Evolutionary conservation across 2,797 vertebrate species (phyloP), one percentile per base, ranked within the genome.

Genomic region (Coregonus sp.): DNA sequence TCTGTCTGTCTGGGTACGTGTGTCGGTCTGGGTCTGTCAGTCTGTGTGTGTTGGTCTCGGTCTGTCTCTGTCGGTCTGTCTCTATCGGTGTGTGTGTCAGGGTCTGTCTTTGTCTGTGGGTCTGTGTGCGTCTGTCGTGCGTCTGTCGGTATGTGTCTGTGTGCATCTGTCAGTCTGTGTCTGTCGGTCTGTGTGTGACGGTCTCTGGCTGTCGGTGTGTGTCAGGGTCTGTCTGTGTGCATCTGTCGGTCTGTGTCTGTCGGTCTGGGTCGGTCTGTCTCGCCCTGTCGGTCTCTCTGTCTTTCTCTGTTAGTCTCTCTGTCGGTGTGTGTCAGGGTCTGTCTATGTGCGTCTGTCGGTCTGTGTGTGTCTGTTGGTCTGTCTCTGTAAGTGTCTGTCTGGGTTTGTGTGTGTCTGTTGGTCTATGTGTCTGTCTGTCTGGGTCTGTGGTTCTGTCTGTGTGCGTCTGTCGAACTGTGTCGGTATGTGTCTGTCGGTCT

Each of bases 311-410:
- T 12, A 0, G 6, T 51, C 50, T 51, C 2, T 51, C 66, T 68
- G 31, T 33, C 31, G 31, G 31, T 33, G 31, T 33, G 2, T 33
- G 31, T 33, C 31, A 25, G 25, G 1, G 31, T 33, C 31, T 33
- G 31, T 2, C 1, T 33, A 33, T 33, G 31, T 33, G 2, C 3
- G 31, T 33, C 31, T 33, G 15, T 25, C 25, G 3, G 51, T 12
- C 15, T 50, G 47, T 6, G 5, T 50, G 47, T 50, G 47, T 40
- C 9, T 37, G 2, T 33, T 3, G 5, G 18, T 31, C 7, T 29
- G 20, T 51, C 12, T 66, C 31, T n/a, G 20, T 11, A 4, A 4
- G 14, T 29, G 81, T 81, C 78, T 75, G 68, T 68, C 18, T 31
- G 7, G 69, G 9, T 67, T 6, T n/a, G 29, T 37, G 6, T 37